These are phyloP conservation scores for Tauraco erythrolophus DNA, from an alignment of 2,113 vertebrate species.

Conservation along the genomic window DNA sequence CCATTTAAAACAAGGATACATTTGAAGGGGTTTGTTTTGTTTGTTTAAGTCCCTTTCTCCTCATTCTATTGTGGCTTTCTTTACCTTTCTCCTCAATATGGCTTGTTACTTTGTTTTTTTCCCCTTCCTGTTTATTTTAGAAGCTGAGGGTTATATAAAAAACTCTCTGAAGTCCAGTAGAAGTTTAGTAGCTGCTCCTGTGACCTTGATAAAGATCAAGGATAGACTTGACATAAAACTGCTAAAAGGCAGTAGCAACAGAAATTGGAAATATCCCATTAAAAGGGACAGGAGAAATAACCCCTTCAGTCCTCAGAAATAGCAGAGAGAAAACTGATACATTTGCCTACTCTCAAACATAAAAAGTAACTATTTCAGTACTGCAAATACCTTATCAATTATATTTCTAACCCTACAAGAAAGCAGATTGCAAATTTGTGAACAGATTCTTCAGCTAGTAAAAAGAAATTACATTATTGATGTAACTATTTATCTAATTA, in stretches of 20 bases:
- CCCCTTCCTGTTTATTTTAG: slow-evolving; percentile 33
- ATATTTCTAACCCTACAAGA: neutral
- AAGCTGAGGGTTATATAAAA: slow-evolving; percentile 2
- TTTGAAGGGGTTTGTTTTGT: too few relatives aligned
- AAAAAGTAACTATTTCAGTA: neutral
- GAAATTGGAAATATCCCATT: neutral
- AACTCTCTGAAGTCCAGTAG: neutral
- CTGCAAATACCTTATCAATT: neutral
- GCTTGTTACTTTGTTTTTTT: neutral
- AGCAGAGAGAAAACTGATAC: neutral
- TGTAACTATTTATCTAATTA: neutral
- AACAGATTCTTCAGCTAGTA: neutral
- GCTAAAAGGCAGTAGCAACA: slow-evolving; percentile 2
- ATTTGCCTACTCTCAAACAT: neutral
- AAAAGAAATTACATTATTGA: neutral
- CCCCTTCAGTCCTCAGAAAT: neutral
- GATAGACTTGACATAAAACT: neutral
- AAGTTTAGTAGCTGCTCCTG: neutral
- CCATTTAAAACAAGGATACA: neutral
- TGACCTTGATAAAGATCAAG: slow-evolving; percentile 42
- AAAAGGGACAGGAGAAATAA: neutral
- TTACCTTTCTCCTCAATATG: neutral
- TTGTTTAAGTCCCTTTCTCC: neutral
- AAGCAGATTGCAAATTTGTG: neutral
- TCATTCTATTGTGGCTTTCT: neutral